Conservation (phyloP, 2,113 vertebrate genomes). For the Zosterops hypoxanthus region DNA sequence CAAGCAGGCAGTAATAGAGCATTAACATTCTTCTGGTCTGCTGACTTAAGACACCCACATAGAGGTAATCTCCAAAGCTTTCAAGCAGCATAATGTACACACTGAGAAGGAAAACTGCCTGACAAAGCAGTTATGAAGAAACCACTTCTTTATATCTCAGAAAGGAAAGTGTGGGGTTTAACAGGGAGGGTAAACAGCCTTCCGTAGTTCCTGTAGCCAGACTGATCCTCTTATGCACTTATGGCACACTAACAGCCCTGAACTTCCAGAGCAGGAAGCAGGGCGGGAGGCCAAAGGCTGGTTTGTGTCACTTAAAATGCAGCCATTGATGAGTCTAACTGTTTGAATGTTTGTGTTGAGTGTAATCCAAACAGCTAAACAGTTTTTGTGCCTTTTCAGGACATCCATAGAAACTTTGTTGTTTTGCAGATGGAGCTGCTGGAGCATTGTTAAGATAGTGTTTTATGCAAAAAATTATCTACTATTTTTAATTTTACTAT, state of each 20-base stretch:
- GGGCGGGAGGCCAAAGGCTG: background rate
- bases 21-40: constrained; percentile 28
- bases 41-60: background rate
- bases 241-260: background rate
- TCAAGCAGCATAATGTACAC: background rate
- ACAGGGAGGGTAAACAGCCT: background rate
- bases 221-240: background rate
- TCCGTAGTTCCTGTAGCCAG: background rate
- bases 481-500: background rate
- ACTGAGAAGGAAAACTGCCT: background rate
- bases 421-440: background rate
- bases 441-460: background rate
- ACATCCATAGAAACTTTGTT: background rate
- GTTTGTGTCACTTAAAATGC: background rate
- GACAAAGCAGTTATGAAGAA: constrained; percentile 12
- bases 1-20: background rate
- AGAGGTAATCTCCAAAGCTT: background rate
- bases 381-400: background rate
- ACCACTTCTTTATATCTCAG: background rate
- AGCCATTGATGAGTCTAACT: background rate
- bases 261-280: background rate
- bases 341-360: background rate
- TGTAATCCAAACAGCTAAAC: background rate
- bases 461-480: background rate
- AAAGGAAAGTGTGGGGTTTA: background rate